A percentile compares a stretch with the other conserved stretches of the same genome.
Conservation (phyloP, 2,113 vertebrate species). For the Heloderma charlesbogerti region DNA sequence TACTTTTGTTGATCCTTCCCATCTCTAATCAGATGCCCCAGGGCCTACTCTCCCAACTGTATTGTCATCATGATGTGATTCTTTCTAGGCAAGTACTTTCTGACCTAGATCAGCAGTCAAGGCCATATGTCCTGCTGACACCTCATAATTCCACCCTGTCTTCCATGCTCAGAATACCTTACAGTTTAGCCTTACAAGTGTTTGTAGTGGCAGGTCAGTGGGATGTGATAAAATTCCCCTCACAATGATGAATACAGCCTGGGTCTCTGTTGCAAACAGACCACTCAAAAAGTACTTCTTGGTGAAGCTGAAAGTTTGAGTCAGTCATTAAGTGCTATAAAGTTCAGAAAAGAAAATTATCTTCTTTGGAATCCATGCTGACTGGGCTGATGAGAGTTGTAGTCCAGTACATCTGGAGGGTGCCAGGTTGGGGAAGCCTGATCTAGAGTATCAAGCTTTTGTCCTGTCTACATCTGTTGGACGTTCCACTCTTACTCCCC, state of each 20-base stretch:
- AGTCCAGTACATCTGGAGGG: no score
- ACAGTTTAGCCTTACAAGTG: not conserved
- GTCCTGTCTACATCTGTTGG: not conserved
- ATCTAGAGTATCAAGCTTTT: no score
- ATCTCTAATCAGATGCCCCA: constrained; percentile 27
- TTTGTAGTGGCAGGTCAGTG: not conserved
- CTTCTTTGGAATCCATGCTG: not conserved
- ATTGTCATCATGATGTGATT: not conserved
- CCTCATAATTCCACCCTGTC: not conserved
- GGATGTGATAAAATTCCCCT: not conserved
- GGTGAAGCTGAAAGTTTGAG: not conserved
- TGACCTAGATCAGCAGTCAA: not conserved
- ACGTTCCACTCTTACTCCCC: not conserved
- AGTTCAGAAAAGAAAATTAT: not conserved
- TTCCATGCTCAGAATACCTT: not conserved
- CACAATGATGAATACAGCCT: not conserved
- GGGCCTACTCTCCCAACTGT: not conserved
- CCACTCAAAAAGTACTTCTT: not conserved
- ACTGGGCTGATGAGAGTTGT: no score
- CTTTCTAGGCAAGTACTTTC: not conserved
- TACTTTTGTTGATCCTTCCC: constrained; percentile 9
- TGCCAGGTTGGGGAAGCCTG: no score
- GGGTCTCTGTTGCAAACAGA: not conserved
- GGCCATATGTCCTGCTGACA: not conserved
- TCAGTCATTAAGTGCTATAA: not conserved